phyloP scores from a whole-genome alignment of 2,888 invertebrate genomes.

The Clepsis dumicolana region DNA sequence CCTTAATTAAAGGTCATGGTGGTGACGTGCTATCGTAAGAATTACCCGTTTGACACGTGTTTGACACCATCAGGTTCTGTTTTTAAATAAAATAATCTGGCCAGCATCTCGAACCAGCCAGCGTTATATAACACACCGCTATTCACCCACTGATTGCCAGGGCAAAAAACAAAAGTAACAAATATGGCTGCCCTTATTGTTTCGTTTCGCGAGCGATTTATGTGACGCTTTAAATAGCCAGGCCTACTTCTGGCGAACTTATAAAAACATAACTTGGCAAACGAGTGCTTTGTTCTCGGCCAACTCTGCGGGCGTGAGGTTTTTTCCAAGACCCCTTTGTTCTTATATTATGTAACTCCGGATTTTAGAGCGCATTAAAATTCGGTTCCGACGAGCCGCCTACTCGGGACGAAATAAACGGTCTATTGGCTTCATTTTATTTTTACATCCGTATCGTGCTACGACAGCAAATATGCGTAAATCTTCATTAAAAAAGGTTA shows the following conservation, averaged over 20 bases:
- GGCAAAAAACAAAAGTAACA: constrained; percentile 61
- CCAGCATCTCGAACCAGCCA: constrained; percentile 34
- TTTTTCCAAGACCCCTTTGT: constrained; percentile 76
- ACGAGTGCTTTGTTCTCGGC: constrained; percentile 72
- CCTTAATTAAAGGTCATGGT: constrained; percentile 5
- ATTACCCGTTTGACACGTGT: not conserved
- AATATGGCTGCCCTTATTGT: constrained; percentile 73
- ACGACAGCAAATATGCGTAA: not conserved
- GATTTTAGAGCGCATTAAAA: constrained; percentile 69
- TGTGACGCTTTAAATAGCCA: constrained; percentile 76
- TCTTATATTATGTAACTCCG: constrained; percentile 79
- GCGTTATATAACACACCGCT: constrained; percentile 67
- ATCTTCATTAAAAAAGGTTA: not conserved
- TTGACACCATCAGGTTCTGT: constrained; percentile 6
- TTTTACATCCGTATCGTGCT: not conserved
- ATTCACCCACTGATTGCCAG: constrained; percentile 59
- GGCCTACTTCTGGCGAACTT: constrained; percentile 65
- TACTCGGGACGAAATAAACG: constrained; percentile 22
- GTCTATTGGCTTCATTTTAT: not conserved
- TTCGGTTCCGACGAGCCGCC: constrained; percentile 21
- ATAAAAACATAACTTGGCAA: constrained; percentile 73
- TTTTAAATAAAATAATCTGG: constrained; percentile 19
- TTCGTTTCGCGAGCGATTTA: constrained; percentile 78
- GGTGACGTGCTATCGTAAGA: not conserved
- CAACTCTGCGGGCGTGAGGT: constrained; percentile 69